Conservation (phyloP, 1,140 invertebrate genomes). For the Drosophila mojavensis region DNA sequence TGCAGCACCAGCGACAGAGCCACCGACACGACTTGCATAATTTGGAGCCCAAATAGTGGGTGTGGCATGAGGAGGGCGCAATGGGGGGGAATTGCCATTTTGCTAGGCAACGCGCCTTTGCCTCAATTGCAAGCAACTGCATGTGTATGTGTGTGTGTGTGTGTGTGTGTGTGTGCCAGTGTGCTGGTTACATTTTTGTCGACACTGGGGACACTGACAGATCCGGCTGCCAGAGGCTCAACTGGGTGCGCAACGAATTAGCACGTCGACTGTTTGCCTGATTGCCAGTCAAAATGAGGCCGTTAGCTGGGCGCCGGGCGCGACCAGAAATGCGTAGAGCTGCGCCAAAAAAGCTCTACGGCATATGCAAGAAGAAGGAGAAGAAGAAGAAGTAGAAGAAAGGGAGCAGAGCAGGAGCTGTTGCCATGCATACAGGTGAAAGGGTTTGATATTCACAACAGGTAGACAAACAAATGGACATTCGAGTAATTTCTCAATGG, state of each 20-base stretch:
- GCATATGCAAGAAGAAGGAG: not conserved
- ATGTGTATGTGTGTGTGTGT: not conserved
- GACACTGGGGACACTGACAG: conserved; percentile 24
- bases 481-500: no score
- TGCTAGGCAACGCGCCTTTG: conserved; percentile 28
- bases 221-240: conserved; percentile 55
- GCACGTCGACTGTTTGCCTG: conserved; percentile 55
- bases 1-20: conserved; percentile 40
- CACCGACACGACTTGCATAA: conserved; percentile 66
- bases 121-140: conserved; percentile 36
- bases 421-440: not conserved
- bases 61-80: no score
- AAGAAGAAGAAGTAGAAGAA: not conserved
- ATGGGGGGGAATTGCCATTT: not conserved
- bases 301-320: not conserved
- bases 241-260: conserved; percentile 67
- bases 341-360: no score
- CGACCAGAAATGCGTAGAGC: no score
- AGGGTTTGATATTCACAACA: no score
- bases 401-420: not conserved
- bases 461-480: no score
- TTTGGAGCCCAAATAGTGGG: conserved; percentile 24
- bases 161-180: conserved; percentile 10
- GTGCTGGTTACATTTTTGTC: conserved; percentile 48
- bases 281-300: conserved; percentile 24